Conservation (phyloP, 2,797 vertebrate species). For the Amphiprion clarkii region DNA sequence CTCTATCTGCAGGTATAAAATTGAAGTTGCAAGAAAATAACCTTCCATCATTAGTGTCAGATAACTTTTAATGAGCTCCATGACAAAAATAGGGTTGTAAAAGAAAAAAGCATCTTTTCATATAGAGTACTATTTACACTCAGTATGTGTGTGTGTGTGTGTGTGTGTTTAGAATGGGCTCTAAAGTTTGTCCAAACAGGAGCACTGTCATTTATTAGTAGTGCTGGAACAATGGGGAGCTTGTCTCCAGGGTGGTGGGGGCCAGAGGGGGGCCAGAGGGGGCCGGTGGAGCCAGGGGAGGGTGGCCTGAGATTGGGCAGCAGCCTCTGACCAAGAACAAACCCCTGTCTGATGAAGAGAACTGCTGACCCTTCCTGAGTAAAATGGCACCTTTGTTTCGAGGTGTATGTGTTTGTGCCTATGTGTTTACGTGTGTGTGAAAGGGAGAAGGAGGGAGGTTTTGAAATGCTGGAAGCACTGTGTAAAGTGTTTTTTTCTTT, state of each 20-base stretch:
- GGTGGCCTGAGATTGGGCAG: conserved; percentile 85
- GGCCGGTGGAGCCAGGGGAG: conserved; percentile 72
- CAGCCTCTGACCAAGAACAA: conserved; percentile 87
- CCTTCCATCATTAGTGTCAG: conserved; percentile 49
- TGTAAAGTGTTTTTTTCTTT: conserved; percentile 57
- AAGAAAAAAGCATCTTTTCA: conserved; percentile 43
- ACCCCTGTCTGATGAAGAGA: conserved; percentile 86
- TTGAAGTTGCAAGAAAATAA: conserved; percentile 24
- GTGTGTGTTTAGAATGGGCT: conserved; percentile 73
- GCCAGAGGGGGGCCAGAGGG: conserved; percentile 63
- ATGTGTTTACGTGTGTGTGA: conserved; percentile 75
- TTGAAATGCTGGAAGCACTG: conserved; percentile 66
- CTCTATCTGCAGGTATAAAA: conserved; percentile 7
- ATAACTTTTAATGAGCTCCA: conserved; percentile 54
- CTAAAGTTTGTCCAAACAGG: conserved; percentile 82
- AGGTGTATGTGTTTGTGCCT: conserved; percentile 84
- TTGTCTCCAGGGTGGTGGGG: conserved; percentile 83
- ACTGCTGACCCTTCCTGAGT: conserved; percentile 88
- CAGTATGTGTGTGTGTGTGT: conserved; percentile 45
- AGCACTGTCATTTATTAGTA: conserved; percentile 87
- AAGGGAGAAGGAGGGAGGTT: conserved; percentile 60
- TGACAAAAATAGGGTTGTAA: conserved; percentile 44
- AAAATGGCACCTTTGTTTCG: conserved; percentile 89
- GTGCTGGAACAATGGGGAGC: conserved; percentile 85
- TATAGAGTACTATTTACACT: conserved; percentile 45